Conservation (phyloP, 2,113 vertebrate species). For the Terrapene triunguis region DNA sequence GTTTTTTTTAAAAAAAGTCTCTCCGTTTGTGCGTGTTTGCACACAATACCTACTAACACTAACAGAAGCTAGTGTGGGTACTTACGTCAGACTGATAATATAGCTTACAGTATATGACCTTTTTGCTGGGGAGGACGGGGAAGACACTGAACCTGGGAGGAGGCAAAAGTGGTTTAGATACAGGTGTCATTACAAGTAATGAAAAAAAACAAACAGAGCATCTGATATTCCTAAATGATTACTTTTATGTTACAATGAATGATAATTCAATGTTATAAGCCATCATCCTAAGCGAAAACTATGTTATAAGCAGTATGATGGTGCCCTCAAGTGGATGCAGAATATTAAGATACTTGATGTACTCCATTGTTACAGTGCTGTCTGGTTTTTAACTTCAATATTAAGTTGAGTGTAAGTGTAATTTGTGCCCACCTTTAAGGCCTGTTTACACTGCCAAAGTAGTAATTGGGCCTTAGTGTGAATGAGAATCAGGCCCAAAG, state of each 20-base stretch:
- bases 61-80: background rate
- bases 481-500: background rate
- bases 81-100: accelerated
- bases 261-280: accelerated
- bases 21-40: background rate
- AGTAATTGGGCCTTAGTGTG: accelerated
- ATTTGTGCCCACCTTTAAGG: accelerated
- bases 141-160: accelerated
- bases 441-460: background rate
- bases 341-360: accelerated
- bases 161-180: background rate
- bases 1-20: background rate
- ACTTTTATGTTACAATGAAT: accelerated
- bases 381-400: accelerated
- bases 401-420: background rate
- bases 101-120: accelerated
- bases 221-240: background rate
- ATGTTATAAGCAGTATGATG: accelerated
- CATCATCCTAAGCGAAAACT: background rate
- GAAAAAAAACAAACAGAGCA: background rate
- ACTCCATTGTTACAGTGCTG: accelerated
- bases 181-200: accelerated
- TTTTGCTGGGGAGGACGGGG: accelerated
- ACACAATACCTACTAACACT: background rate
- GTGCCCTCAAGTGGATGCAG: conserved; percentile 67